A percentile compares a stretch with the other conserved stretches of the same genome.
Conservation (phyloP, 2,888 invertebrate species). For the Aphrophora alni region DNA sequence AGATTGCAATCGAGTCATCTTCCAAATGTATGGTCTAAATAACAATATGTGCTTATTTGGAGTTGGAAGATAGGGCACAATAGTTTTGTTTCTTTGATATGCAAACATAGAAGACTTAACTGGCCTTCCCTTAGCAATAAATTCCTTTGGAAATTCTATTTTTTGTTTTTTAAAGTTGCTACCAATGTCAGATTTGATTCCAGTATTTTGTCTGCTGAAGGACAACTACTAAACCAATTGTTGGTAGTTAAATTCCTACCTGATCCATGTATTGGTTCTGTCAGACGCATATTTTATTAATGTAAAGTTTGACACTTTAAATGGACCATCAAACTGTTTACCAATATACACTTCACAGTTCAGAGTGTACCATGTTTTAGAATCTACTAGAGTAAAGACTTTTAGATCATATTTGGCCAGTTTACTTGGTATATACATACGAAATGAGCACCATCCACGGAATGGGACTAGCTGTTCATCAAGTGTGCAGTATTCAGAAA, state of each 20-base stretch:
- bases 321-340: background rate
- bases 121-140: background rate
- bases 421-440: background rate
- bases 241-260: background rate
- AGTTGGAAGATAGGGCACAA: conserved; percentile 36
- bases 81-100: background rate
- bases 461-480: conserved; percentile 27
- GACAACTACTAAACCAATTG: background rate
- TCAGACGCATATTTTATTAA: background rate
- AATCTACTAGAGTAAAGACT: background rate
- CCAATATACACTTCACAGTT: conserved; percentile 6
- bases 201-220: background rate
- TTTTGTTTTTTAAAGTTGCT: background rate
- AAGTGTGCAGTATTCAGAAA: conserved; percentile 24
- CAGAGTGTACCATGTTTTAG: conserved; percentile 3
- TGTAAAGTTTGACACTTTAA: background rate
- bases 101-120: conserved; percentile 15
- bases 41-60: conserved; percentile 31
- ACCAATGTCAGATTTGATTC: background rate
- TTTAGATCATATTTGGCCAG: background rate
- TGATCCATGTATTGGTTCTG: background rate
- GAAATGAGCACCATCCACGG: conserved; percentile 23
- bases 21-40: conserved; percentile 39
- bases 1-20: background rate
- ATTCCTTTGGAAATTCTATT: background rate